These are phyloP conservation scores for Remorina albescens DNA, from an alignment of 2,797 vertebrate species.

Conservation along the genomic window DNA sequence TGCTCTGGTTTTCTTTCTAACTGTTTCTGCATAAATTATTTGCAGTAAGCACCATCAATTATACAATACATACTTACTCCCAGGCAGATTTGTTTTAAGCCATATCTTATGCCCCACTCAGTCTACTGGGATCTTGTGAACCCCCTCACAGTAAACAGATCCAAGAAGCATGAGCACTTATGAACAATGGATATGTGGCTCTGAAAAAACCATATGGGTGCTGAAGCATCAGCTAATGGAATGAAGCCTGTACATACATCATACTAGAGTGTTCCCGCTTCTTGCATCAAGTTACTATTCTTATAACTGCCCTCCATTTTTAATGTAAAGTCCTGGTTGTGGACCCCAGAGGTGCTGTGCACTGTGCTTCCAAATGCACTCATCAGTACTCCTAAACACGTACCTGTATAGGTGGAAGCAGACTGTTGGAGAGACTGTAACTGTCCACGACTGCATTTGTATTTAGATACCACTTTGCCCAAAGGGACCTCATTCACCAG, in stretches of 20 bases:
- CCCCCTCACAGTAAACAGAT: constrained; percentile 35
- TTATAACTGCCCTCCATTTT: not conserved
- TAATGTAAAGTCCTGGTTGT: not conserved
- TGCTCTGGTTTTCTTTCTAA: not conserved
- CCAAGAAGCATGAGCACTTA: constrained; percentile 24
- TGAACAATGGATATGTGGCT: not conserved
- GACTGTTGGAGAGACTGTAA: constrained; percentile 98
- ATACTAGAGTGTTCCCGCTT: constrained; percentile 16
- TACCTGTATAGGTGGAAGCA: constrained; percentile 95
- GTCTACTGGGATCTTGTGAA: constrained; percentile 6
- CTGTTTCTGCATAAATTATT: not conserved
- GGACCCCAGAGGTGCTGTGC: not conserved
- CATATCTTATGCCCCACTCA: not conserved
- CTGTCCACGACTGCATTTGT: constrained; percentile 94
- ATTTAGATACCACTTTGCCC: constrained; percentile 91
- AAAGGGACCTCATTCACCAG: constrained; percentile 94
- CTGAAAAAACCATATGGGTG: constrained; percentile 1
- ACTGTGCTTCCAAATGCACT: not conserved
- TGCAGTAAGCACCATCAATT: not conserved
- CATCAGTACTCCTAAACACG: constrained; percentile 7
- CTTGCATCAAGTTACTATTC: constrained; percentile 12
- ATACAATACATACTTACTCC: not conserved
- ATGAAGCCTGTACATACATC: constrained; percentile 12
- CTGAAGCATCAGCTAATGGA: constrained; percentile 32
- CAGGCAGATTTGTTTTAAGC: not conserved